Evolutionary conservation across 2,888 invertebrate genomes (phyloP), one percentile per base, ranked within the genome.

Genomic region (Gymnocheta viridis): DNA sequence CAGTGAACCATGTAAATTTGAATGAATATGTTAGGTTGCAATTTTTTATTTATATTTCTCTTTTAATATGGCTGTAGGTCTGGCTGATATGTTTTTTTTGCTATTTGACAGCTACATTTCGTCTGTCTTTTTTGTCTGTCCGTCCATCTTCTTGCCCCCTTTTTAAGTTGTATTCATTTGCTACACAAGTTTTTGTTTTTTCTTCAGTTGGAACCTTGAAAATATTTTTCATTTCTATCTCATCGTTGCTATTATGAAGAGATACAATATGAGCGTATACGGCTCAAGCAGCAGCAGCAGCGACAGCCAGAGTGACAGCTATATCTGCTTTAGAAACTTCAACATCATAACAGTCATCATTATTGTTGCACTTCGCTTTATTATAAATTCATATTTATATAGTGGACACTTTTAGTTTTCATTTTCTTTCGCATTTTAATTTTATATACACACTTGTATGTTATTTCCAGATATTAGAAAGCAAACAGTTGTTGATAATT

Each of bases 1-100:
- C 67, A 81, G 29, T 72, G 76, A 81, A 81, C 72, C 81, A 73
- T 80, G 80, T 72, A 76, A 67, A 72, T 41, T 70, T 62, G 0
- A 27, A 35, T 54, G 41, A 79, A 38, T 35, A 35, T 60, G 60
- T 67, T 81, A 69, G 81, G 51, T 81, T 81, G 74, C 49, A 22
- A 12, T 10, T 51, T 6, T 12, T 9, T 49, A 64, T 2, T 35
- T 32, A 22, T 51, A 38, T 24, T 51, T 60, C 44, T 22, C 14
- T 29, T 38, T 67, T 22, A 6, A 22, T 10, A 27, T 19, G 14
- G 10, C 47, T 66, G 54, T 54, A n/a, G 35, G 56, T 41, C 60
- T 49, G 47, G 38, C 38, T 32, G n/a, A n/a, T 56, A 27, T 58
- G 49, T 66, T 64, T 60, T 17, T 64, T 29, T 47, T n/a, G 41